These are phyloP conservation scores for Hydroisotoma schaefferi DNA, from an alignment of 2,888 invertebrate genomes.

Conservation along the genomic window DNA sequence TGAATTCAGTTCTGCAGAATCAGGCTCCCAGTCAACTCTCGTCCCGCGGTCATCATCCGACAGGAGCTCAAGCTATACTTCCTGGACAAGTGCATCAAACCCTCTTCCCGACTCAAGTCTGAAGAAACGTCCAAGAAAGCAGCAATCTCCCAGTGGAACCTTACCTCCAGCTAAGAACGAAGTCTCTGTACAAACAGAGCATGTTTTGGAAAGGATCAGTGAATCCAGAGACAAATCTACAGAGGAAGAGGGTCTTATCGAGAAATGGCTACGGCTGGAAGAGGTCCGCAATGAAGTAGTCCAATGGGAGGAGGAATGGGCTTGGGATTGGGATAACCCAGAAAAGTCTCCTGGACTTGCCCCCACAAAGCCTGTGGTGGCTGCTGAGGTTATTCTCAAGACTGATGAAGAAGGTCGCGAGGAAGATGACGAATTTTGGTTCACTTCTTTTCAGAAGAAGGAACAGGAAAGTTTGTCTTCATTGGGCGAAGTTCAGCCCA, in stretches of 20 bases:
- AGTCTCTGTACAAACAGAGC: slow-evolving; percentile 10
- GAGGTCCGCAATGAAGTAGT: slow-evolving; percentile 43
- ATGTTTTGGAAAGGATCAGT: not conserved
- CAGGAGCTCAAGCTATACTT: slow-evolving; percentile 22
- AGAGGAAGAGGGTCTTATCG: slow-evolving; percentile 43
- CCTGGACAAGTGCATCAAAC: slow-evolving; percentile 17
- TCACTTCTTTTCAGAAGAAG: slow-evolving; percentile 14
- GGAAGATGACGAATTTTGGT: slow-evolving; percentile 5
- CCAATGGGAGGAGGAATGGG: slow-evolving; percentile 44
- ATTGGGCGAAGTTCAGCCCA: slow-evolving; percentile 11
- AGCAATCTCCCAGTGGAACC: too few species aligned
- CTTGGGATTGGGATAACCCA: slow-evolving; percentile 46
- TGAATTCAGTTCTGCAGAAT: slow-evolving; percentile 38
- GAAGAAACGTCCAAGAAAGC: too few species aligned
- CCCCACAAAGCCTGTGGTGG: not conserved
- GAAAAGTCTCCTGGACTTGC: not conserved
- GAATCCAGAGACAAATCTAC: slow-evolving; percentile 9
- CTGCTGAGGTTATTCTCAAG: slow-evolving; percentile 4
- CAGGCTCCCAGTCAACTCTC: slow-evolving; percentile 38
- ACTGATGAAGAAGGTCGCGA: slow-evolving; percentile 19
- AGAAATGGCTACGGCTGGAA: slow-evolving; percentile 48
- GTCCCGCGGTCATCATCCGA: slow-evolving; percentile 31
- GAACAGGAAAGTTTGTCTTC: slow-evolving; percentile 9
- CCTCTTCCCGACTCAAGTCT: too few species aligned
- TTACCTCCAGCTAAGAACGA: too few species aligned